A percentile compares a stretch with the other conserved stretches of the same genome.
phyloP scores from a whole-genome alignment of 2,797 vertebrate genomes.

The Philypnodon macrostomus region DNA sequence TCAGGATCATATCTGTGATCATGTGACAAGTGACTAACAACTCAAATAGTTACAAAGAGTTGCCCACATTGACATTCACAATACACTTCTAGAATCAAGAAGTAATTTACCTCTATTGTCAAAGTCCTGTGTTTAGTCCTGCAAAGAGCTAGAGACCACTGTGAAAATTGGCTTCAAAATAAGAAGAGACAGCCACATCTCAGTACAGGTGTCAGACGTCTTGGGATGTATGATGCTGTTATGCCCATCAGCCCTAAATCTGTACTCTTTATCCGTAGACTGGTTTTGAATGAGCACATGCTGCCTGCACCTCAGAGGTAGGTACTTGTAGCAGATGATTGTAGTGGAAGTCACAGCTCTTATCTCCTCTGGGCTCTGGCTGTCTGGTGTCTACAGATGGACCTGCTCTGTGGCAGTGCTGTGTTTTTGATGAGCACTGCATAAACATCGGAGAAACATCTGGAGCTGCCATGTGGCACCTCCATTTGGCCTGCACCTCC shows the following conservation, averaged over 20 bases:
- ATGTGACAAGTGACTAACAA: too few species aligned
- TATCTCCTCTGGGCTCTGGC: slow-evolving; percentile 1
- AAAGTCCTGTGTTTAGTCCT: too few species aligned
- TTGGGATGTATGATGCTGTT: too few species aligned
- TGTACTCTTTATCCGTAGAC: slow-evolving; percentile 19
- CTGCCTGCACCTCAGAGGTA: neutral
- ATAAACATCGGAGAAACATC: slow-evolving; percentile 82
- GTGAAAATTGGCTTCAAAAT: too few species aligned
- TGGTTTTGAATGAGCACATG: slow-evolving; percentile 35
- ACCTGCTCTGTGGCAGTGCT: slow-evolving; percentile 67
- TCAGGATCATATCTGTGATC: too few species aligned
- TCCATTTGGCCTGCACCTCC: slow-evolving; percentile 77
- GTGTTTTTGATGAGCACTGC: slow-evolving; percentile 83
- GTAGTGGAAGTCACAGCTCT: slow-evolving; percentile 21
- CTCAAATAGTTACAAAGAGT: too few species aligned
- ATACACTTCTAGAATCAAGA: too few species aligned
- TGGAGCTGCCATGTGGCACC: slow-evolving; percentile 86
- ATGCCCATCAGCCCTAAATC: slow-evolving; percentile 17
- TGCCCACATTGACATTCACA: too few species aligned
- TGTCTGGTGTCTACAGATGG: slow-evolving; percentile 71
- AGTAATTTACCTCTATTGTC: too few species aligned
- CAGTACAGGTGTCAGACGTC: too few species aligned
- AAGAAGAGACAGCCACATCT: too few species aligned
- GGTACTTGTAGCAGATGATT: neutral
- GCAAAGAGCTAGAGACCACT: too few species aligned